A percentile compares a stretch with the other conserved stretches of the same genome.
Conservation (phyloP, 2,888 invertebrate genomes). For the Scaptomyza tumidula region DNA sequence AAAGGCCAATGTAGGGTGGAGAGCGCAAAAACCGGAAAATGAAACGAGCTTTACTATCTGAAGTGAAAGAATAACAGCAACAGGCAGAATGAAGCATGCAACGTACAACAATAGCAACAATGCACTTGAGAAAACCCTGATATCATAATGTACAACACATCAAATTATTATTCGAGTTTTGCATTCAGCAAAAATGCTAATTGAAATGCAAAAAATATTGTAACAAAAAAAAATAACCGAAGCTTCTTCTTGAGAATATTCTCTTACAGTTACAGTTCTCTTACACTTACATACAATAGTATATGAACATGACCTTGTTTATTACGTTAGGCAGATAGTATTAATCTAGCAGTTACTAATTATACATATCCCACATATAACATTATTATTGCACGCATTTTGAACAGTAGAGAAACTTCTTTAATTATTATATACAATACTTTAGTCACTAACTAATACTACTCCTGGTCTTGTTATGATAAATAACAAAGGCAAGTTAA, state of each 20-base stretch:
- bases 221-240: not conserved
- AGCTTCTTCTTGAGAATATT: not conserved
- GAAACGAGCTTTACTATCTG: constrained; percentile 68
- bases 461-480: no score
- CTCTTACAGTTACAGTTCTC: not conserved
- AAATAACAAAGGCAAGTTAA: not conserved
- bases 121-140: constrained; percentile 64
- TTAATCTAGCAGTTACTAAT: no score
- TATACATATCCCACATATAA: no score
- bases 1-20: constrained; percentile 28
- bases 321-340: no score
- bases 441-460: no score
- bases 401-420: no score
- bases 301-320: no score
- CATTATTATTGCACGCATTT: no score
- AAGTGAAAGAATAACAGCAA: constrained; percentile 75
- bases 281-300: no score
- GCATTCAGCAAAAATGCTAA: constrained; percentile 51
- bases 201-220: constrained; percentile 43
- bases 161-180: constrained; percentile 30
- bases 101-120: constrained; percentile 69
- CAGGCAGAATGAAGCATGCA: constrained; percentile 43
- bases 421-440: no score
- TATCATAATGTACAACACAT: constrained; percentile 50
- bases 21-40: constrained; percentile 70